These are phyloP conservation scores for Xyliphius kryptos DNA, from an alignment of 2,113 vertebrate genomes.

Conservation along the genomic window DNA sequence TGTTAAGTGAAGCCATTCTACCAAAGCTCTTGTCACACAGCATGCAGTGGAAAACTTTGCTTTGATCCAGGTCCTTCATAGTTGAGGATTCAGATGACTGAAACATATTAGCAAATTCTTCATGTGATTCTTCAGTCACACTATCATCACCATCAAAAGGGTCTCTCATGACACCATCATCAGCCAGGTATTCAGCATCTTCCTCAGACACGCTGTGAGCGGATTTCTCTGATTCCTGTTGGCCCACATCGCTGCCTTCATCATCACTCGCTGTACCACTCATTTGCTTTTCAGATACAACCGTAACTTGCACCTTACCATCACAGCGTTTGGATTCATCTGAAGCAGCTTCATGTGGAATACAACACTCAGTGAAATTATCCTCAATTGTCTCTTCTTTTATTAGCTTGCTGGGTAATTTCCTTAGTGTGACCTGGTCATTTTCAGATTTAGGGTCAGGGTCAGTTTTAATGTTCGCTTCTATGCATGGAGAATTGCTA, in stretches of 20 bases:
- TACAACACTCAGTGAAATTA: constrained; percentile 25
- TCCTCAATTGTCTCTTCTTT: constrained; percentile 51
- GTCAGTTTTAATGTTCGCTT: constrained; percentile 48
- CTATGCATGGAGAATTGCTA: not conserved
- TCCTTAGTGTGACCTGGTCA: constrained; percentile 49
- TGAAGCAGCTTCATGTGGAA: constrained; percentile 17
- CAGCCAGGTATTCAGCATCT: constrained; percentile 5
- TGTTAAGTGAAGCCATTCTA: constrained; percentile 45
- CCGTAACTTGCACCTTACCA: constrained; percentile 42
- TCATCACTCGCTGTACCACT: constrained; percentile 17
- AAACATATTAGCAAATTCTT: constrained; percentile 9
- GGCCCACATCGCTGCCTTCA: constrained; percentile 34
- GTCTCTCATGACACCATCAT: constrained; percentile 1
- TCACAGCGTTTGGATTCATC: constrained; percentile 23
- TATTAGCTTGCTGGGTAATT: constrained; percentile 36
- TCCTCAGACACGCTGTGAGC: constrained; percentile 28
- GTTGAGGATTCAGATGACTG: constrained; percentile 3
- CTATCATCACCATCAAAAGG: no score
- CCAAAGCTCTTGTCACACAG: constrained; percentile 56
- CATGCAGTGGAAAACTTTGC: constrained; percentile 49
- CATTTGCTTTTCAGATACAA: constrained; percentile 44
- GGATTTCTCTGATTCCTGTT: constrained; percentile 34
- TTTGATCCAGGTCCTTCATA: not conserved
- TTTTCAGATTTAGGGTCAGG: constrained; percentile 47
- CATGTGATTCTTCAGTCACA: not conserved